Percentiles rank a stretch among this genome's conserved stretches.
Conservation (phyloP, 1,140 invertebrate species). For the Nymphalis io region DNA sequence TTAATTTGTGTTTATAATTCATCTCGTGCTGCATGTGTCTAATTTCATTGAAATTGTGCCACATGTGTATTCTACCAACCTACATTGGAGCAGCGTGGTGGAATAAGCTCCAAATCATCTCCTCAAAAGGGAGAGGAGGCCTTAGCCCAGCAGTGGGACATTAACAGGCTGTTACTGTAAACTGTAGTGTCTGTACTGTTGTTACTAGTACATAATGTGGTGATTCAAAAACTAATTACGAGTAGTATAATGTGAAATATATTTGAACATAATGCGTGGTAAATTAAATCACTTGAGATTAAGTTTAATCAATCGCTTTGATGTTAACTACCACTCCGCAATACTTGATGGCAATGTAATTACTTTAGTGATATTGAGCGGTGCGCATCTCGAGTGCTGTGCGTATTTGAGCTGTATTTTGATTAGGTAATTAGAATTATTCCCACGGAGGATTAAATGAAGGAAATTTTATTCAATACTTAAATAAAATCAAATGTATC, state of each 20-base stretch:
- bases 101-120: no score
- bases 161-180: no score
- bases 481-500: no score
- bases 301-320: constrained; percentile 44
- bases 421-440: constrained; percentile 43
- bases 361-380: constrained; percentile 49
- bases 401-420: constrained; percentile 46
- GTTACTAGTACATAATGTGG: neutral
- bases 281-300: constrained; percentile 29
- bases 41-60: no score
- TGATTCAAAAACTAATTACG: neutral
- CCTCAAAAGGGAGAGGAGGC: no score
- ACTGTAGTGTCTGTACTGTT: no score
- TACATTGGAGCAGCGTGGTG: no score
- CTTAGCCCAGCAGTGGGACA: no score
- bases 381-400: constrained; percentile 43
- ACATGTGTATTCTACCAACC: no score
- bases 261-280: neutral
- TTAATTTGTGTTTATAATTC: no score
- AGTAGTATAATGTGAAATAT: neutral
- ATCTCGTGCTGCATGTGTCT: no score
- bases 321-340: constrained; percentile 45
- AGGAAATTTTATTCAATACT: no score
- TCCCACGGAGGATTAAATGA: constrained; percentile 48
- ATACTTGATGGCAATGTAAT: constrained; percentile 51